Percentiles rank a stretch among this genome's conserved stretches.
Conservation (phyloP, 2,888 invertebrate species). For the Hybos culiciformis region DNA sequence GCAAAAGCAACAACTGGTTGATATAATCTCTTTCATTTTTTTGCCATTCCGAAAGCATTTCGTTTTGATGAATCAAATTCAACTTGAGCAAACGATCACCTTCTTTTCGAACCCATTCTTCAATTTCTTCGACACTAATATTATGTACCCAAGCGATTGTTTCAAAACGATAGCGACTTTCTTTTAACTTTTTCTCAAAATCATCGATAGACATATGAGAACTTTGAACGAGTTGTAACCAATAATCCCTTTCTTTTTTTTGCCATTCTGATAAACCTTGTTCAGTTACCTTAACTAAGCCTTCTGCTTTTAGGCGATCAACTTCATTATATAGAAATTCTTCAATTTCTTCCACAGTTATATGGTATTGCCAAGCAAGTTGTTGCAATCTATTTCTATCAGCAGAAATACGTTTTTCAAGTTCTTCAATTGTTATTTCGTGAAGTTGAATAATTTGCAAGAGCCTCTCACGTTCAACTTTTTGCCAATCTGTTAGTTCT, state of each 20-base stretch:
- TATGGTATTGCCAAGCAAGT: conserved; percentile 28
- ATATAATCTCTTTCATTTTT: conserved; percentile 29
- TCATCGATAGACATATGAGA: conserved; percentile 29
- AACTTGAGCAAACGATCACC: conserved; percentile 26
- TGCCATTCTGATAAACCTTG: conserved; percentile 27
- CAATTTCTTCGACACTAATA: conserved; percentile 29
- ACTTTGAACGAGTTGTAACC: conserved; percentile 27
- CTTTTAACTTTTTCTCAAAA: conserved; percentile 27
- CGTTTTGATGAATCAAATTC: conserved; percentile 28
- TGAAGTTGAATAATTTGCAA: conserved; percentile 22
- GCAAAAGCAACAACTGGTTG: conserved; percentile 19
- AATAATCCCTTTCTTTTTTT: conserved; percentile 26
- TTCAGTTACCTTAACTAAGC: conserved; percentile 16
- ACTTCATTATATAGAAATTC: conserved; percentile 31
- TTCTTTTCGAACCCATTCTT: conserved; percentile 27
- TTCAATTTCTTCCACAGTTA: conserved; percentile 30
- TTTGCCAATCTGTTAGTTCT: conserved; percentile 30
- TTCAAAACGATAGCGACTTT: conserved; percentile 26
- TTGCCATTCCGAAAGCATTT: conserved; percentile 29
- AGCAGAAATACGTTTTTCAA: conserved; percentile 24
- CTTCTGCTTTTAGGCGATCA: conserved; percentile 24
- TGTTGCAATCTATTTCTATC: conserved; percentile 28
- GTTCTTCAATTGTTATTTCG: conserved; percentile 26
- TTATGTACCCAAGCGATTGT: conserved; percentile 28
- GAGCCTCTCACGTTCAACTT: conserved; percentile 26